A percentile compares a stretch with the other conserved stretches of the same genome.
These are phyloP conservation scores for Pogonognathellus flavescens DNA, from an alignment of 1,140 invertebrate genomes.

Conservation along the genomic window DNA sequence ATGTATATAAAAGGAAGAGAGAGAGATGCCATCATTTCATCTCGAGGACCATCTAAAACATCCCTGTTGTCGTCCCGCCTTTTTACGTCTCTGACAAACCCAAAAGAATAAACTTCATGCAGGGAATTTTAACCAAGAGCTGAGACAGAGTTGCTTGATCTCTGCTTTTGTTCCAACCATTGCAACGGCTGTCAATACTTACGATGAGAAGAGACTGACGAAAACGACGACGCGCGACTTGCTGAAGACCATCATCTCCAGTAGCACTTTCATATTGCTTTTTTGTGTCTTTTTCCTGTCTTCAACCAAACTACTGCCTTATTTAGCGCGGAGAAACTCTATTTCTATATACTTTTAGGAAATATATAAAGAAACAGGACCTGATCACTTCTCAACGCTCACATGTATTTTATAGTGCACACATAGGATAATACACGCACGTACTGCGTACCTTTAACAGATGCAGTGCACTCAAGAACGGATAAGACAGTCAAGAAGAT, in stretches of 20 bases:
- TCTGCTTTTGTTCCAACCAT: conserved; percentile 17
- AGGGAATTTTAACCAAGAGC: conserved; percentile 51
- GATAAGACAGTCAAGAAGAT: conserved; percentile 11
- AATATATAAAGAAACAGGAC: too few species aligned
- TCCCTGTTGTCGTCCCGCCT: conserved; percentile 53
- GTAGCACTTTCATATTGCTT: conserved; percentile 14
- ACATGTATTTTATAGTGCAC: background rate
- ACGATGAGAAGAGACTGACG: conserved; percentile 6
- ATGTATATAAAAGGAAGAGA: conserved; percentile 50
- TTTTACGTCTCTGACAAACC: conserved; percentile 53
- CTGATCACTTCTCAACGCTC: too few species aligned
- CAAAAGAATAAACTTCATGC: conserved; percentile 55
- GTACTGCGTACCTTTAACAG: background rate
- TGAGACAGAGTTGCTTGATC: conserved; percentile 6
- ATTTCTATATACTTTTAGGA: too few species aligned
- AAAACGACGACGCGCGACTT: background rate
- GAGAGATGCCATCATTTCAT: conserved; percentile 54
- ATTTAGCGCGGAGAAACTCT: background rate
- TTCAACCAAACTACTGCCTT: background rate
- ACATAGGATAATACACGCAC: background rate
- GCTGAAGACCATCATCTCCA: background rate
- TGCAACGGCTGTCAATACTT: conserved; percentile 43
- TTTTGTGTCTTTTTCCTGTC: conserved; percentile 11
- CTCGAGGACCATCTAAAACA: conserved; percentile 52
- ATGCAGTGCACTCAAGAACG: background rate